phyloP scores from a whole-genome alignment of 2,888 invertebrate species.

The Drosophila affinis region DNA sequence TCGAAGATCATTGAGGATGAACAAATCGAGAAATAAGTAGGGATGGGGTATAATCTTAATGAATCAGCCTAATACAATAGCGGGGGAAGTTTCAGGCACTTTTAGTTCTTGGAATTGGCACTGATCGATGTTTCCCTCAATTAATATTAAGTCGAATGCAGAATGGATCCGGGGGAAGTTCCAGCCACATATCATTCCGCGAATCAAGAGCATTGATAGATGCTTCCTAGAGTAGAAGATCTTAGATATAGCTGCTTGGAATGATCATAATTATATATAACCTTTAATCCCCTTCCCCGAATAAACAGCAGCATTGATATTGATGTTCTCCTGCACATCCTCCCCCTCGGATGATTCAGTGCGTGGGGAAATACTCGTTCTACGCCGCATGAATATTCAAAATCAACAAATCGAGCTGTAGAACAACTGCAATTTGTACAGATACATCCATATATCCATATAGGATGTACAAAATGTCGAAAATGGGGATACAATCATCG shows the following conservation, averaged over 20 bases:
- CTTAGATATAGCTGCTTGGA: not conserved
- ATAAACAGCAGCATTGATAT: conserved; percentile 24
- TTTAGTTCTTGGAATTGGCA: not conserved
- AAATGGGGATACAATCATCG: conserved; percentile 48
- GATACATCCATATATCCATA: not conserved
- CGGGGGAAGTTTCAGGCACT: too few relatives aligned
- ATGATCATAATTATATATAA: not conserved
- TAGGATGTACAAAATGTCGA: conserved; percentile 1
- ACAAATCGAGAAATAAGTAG: too few relatives aligned
- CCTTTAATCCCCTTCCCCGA: not conserved
- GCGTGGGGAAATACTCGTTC: conserved; percentile 19
- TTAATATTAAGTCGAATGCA: not conserved
- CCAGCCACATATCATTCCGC: not conserved
- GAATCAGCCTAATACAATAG: too few relatives aligned
- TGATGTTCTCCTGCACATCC: conserved; percentile 24
- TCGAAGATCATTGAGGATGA: too few relatives aligned
- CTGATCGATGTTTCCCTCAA: conserved; percentile 49
- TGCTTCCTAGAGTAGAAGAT: not conserved
- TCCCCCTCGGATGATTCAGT: conserved; percentile 24
- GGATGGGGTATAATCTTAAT: not conserved
- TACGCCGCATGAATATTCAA: conserved; percentile 29
- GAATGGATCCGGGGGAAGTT: not conserved
- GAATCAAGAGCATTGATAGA: not conserved
- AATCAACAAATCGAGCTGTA: conserved; percentile 27
- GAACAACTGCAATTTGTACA: conserved; percentile 22